Conservation (phyloP, 2,888 invertebrate species). For the Drosophila niveifrons region DNA sequence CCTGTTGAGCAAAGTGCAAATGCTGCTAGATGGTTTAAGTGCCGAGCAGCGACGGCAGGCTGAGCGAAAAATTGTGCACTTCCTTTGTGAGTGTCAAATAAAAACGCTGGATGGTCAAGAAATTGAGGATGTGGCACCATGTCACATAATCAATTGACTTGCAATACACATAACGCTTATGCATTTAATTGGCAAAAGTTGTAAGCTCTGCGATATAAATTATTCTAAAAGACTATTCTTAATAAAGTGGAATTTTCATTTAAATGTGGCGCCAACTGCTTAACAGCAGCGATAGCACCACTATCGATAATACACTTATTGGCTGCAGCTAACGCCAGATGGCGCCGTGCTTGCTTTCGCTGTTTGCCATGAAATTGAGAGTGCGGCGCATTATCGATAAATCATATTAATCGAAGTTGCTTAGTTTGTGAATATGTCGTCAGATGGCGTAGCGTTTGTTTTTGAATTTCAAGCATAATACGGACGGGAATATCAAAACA, state of each 20-base stretch:
- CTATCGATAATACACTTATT: not conserved
- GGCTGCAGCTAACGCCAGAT: not conserved
- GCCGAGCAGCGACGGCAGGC: slow-evolving; percentile 66
- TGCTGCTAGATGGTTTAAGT: slow-evolving; percentile 74
- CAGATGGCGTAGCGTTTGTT: slow-evolving; percentile 26
- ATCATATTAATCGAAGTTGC: not conserved
- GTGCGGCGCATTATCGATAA: slow-evolving; percentile 1
- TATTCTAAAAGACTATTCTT: not conserved
- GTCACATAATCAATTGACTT: slow-evolving; percentile 61
- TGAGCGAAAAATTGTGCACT: slow-evolving; percentile 82
- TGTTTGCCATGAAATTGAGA: not conserved
- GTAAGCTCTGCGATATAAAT: slow-evolving; percentile 12
- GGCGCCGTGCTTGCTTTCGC: not conserved
- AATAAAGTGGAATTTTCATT: not conserved
- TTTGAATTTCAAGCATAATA: slow-evolving; percentile 20
- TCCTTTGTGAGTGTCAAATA: slow-evolving; percentile 83
- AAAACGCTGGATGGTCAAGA: slow-evolving; percentile 78
- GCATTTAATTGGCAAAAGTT: slow-evolving; percentile 9
- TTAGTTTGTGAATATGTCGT: not conserved
- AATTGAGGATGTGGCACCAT: slow-evolving; percentile 78
- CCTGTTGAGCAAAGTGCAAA: slow-evolving; percentile 66
- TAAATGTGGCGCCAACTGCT: slow-evolving; percentile 3
- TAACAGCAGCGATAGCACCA: not conserved
- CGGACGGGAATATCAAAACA: slow-evolving; percentile 22
- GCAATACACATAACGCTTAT: slow-evolving; percentile 5